Evolutionary conservation across 1,140 invertebrate species (phyloP).

Genomic region (Drosophila grimshawi): DNA sequence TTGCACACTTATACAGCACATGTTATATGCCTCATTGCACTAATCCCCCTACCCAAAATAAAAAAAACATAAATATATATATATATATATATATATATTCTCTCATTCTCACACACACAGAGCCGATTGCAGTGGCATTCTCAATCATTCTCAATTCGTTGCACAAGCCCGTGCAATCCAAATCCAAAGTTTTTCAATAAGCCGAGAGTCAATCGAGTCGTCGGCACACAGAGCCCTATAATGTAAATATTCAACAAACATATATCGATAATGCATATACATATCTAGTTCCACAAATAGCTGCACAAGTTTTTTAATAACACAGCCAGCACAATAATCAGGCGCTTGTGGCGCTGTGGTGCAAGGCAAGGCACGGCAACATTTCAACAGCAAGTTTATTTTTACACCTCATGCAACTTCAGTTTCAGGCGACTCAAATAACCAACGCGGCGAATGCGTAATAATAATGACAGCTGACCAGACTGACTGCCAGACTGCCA

Average conservation of each 20-base stretch:
- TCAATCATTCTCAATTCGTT: neutral
- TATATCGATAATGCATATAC: conserved; percentile 5
- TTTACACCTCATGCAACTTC: neutral
- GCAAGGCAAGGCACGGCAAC: neutral
- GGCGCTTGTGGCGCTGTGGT: neutral
- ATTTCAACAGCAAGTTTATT: neutral
- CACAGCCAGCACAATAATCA: neutral
- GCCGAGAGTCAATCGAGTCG: conserved; percentile 19
- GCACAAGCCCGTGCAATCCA: conserved; percentile 5
- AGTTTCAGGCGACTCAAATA: neutral
- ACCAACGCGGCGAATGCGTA: conserved; percentile 1
- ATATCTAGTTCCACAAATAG: neutral
- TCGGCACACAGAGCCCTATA: conserved; percentile 38
- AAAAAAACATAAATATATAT: too few species aligned
- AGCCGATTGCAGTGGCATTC: neutral
- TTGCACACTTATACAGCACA: neutral
- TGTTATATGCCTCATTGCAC: conserved; percentile 13
- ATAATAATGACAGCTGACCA: conserved; percentile 11
- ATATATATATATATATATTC: too few species aligned
- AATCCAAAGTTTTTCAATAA: conserved; percentile 67
- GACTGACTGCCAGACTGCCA: neutral
- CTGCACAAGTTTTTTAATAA: conserved; percentile 5
- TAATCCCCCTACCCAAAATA: conserved; percentile 9
- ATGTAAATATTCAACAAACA: conserved; percentile 7
- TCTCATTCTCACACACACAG: neutral